Conservation (phyloP, 2,797 vertebrate genomes). For the Tiaroga cobitis region DNA sequence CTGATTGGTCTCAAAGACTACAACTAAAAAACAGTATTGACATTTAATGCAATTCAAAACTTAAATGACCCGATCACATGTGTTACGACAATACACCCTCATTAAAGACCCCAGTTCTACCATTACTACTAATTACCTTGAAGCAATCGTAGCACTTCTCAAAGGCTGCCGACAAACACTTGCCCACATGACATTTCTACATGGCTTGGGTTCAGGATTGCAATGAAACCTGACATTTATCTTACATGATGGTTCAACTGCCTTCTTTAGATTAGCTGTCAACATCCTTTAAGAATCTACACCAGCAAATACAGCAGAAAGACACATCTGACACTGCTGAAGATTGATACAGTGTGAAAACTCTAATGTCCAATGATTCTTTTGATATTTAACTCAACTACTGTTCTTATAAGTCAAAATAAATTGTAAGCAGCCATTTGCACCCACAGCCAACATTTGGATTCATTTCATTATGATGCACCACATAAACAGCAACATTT, state of each 20-base stretch:
- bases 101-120: slow-evolving; percentile 6
- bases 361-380: not conserved
- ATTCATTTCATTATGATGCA: slow-evolving; percentile 1
- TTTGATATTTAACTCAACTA: not conserved
- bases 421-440: not conserved
- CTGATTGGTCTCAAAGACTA: not conserved
- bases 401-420: not conserved
- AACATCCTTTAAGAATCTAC: slow-evolving; percentile 21
- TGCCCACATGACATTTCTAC: slow-evolving; percentile 42
- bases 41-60: slow-evolving; percentile 11
- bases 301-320: not conserved
- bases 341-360: not conserved
- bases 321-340: not conserved
- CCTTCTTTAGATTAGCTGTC: slow-evolving; percentile 30
- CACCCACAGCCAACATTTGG: not conserved
- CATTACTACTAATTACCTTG: slow-evolving; percentile 21
- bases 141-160: slow-evolving; percentile 5
- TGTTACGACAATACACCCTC: not conserved
- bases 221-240: slow-evolving; percentile 56
- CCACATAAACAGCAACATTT: not conserved
- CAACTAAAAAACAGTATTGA: not conserved
- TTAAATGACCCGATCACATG: not conserved
- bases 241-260: slow-evolving; percentile 39
- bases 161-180: slow-evolving; percentile 49
- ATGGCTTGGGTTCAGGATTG: slow-evolving; percentile 32